Base-by-base conservation (phyloP, 2,888 invertebrate genomes). In the Theretra japonica region DNA sequence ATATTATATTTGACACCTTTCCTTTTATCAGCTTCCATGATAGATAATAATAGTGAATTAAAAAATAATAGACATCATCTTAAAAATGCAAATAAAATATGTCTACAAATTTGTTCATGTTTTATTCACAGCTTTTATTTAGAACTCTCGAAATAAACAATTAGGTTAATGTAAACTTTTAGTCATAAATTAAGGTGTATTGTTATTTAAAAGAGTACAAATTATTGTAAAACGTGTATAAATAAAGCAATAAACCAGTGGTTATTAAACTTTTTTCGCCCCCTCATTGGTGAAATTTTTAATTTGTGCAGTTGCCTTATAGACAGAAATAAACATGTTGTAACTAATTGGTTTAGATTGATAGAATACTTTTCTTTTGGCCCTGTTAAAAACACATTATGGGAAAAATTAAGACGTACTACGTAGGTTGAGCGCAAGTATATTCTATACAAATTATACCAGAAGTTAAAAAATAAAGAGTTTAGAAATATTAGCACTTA, bases 201-300 rank as follows among this genome's bases (percentile, higher is more conserved):
- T 56, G 6, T 75, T 70, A 74, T 75, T 75, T 75, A 76, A 77
- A 79, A 78, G 68, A 84, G 83, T 84, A 84, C 84, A 84, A 84
- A 84, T 75, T 56, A 80, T 80, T 75, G 48, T 17, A 71, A 80
- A 53, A n/a, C 53, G 53, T 53, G 53, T 53, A 53, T 53, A 76
- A 23, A 62, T 30, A 70, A 53, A 50, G 23, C 59, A 59, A 25
- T 70, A 41, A 33, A 62, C 41, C 33, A 28, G n/a, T 65, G 65
- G 65, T 65, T 17, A 23, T 65, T 23, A 65, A 65, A 65, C 41
- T 23, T 65, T 65, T 23, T 21, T 62, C n/a, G 23, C 21, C 23
- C 23, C 48, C 65, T 33, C 4, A 6, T 53, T n/a, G 5, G 53
- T 53, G 53, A n/a, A n/a, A 53, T 19, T 50, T 50, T 50, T 15